phyloP scores from a whole-genome alignment of 1,140 invertebrate species.

The Pseudomyrmex concolor region DNA sequence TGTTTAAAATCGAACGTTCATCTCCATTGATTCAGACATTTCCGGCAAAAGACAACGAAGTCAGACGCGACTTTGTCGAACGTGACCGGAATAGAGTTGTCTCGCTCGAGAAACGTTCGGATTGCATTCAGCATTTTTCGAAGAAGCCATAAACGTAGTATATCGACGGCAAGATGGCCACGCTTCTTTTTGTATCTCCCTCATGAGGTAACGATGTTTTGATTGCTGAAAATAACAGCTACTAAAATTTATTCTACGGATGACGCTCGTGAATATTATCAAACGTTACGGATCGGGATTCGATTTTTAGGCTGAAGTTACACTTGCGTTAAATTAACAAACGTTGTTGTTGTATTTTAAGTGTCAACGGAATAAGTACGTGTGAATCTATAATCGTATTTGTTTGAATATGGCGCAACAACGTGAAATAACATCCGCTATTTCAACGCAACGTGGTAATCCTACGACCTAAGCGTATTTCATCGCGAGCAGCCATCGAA shows the following conservation, averaged over 20 bases:
- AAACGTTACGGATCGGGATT: too few relatives aligned
- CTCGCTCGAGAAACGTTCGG: not conserved
- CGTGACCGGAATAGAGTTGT: constrained; percentile 59
- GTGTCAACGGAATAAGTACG: too few relatives aligned
- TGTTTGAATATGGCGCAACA: too few relatives aligned
- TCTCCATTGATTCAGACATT: constrained; percentile 60
- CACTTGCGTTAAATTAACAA: too few relatives aligned
- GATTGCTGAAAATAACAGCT: too few relatives aligned
- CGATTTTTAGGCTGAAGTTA: too few relatives aligned
- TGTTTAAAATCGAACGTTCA: too few relatives aligned
- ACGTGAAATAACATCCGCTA: not conserved
- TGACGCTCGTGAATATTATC: too few relatives aligned
- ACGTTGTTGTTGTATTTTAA: too few relatives aligned
- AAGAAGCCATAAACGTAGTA: constrained; percentile 21
- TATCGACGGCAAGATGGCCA: constrained; percentile 31
- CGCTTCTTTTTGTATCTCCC: not conserved
- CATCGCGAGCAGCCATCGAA: not conserved
- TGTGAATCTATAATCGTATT: too few relatives aligned
- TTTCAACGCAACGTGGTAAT: constrained; percentile 18
- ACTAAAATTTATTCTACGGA: too few relatives aligned
- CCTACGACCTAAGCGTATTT: constrained; percentile 1
- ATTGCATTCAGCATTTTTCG: constrained; percentile 44
- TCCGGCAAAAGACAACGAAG: constrained; percentile 65
- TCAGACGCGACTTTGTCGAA: constrained; percentile 59
- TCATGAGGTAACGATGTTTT: not conserved